Conservation (phyloP, 2,888 invertebrate genomes). For the Drosophila robusta region DNA sequence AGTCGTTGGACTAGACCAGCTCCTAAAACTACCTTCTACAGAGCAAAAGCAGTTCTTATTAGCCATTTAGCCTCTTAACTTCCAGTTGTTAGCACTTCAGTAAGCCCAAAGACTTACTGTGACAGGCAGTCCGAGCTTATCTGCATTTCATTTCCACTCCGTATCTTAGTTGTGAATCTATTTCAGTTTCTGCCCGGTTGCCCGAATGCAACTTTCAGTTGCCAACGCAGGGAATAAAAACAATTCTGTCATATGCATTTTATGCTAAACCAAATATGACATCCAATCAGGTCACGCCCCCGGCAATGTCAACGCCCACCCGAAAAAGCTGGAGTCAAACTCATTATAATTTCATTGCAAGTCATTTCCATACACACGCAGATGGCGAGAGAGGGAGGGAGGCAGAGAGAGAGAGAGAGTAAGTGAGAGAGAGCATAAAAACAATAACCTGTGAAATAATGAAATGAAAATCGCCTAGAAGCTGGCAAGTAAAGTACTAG, state of each 20-base stretch:
- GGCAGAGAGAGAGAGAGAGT: neutral
- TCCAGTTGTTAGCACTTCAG: neutral
- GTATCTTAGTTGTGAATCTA: neutral
- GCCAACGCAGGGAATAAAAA: constrained; percentile 25
- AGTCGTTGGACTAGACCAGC: too few relatives aligned
- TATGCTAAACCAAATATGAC: constrained; percentile 54
- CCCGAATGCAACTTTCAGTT: constrained; percentile 10
- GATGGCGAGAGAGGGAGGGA: neutral
- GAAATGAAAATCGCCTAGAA: constrained; percentile 76
- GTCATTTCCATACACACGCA: constrained; percentile 60
- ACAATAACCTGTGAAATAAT: constrained; percentile 69
- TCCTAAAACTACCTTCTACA: neutral
- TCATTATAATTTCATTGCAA: constrained; percentile 74
- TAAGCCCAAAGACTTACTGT: neutral
- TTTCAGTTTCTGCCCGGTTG: neutral
- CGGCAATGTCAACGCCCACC: constrained; percentile 33
- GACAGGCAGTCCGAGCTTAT: neutral
- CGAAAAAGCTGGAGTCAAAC: constrained; percentile 56
- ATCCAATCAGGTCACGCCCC: constrained; percentile 47
- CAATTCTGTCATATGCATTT: constrained; percentile 52
- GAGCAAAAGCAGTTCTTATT: neutral
- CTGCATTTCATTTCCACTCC: neutral
- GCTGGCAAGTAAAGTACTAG: constrained; percentile 30
- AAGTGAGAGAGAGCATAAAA: constrained; percentile 39
- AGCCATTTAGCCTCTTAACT: too few relatives aligned